Evolutionary conservation across 2,888 invertebrate genomes (phyloP).

Genomic region (Eurytoma californica): DNA sequence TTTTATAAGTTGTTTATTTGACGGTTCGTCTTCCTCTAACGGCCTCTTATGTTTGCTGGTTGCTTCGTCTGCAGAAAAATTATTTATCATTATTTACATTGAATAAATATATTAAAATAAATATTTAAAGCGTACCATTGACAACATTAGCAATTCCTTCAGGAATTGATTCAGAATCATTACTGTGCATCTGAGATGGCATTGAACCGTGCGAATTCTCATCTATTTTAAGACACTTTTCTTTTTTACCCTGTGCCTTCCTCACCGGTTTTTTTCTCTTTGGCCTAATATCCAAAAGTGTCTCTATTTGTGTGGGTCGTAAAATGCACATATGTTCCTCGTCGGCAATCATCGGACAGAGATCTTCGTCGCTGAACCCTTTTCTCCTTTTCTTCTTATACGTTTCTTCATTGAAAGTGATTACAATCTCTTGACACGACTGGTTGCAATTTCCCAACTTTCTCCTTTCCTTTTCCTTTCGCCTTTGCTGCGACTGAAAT

Average conservation of each 20-base stretch:
- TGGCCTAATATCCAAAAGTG: conserved; percentile 22
- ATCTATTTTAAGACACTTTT: neutral
- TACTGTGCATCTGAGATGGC: neutral
- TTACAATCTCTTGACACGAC: conserved; percentile 9
- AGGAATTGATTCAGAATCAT: neutral
- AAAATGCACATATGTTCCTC: neutral
- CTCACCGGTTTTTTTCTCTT: conserved; percentile 11
- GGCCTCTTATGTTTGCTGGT: neutral
- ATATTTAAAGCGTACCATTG: conserved; percentile 17
- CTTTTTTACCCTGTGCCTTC: neutral
- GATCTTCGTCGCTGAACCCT: conserved; percentile 8
- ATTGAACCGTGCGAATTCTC: conserved; percentile 1
- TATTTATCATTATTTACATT: neutral
- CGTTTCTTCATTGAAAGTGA: conserved; percentile 14
- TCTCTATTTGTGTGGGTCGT: conserved; percentile 6
- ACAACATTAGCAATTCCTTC: neutral
- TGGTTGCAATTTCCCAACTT: neutral
- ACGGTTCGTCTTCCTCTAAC: neutral
- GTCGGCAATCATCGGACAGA: neutral
- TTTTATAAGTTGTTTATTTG: neutral
- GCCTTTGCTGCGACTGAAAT: conserved; percentile 11
- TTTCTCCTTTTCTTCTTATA: conserved; percentile 40
- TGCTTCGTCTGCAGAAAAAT: neutral
- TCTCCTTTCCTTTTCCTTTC: neutral
- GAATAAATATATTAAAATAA: neutral